phyloP scores from a whole-genome alignment of 2,888 invertebrate species.

The Diplolepis rosae region DNA sequence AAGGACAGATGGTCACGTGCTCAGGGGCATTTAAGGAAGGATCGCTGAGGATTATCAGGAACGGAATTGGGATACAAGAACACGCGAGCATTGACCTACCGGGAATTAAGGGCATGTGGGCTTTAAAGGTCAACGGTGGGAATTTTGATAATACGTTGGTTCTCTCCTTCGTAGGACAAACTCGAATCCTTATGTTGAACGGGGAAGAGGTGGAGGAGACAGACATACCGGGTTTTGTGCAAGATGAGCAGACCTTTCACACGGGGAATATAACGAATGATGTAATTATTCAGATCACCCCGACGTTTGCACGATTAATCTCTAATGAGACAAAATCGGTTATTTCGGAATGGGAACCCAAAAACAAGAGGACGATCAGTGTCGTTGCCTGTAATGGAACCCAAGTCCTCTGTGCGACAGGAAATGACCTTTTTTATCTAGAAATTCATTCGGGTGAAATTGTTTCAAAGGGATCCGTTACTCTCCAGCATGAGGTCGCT shows the following conservation, averaged over 20 bases:
- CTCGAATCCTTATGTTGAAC: constrained; percentile 89
- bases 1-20: constrained; percentile 98
- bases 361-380: constrained; percentile 84
- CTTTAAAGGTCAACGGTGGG: constrained; percentile 80
- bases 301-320: constrained; percentile 83
- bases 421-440: constrained; percentile 89
- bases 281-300: constrained; percentile 87
- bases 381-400: constrained; percentile 88
- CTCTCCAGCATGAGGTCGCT: constrained; percentile 95
- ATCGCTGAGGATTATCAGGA: constrained; percentile 95
- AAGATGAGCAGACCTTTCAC: constrained; percentile 94
- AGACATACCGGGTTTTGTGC: constrained; percentile 92
- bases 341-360: constrained; percentile 83
- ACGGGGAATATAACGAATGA: constrained; percentile 92
- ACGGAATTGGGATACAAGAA: constrained; percentile 99
- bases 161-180: constrained; percentile 97
- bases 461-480: constrained; percentile 79
- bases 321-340: constrained; percentile 80
- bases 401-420: constrained; percentile 89
- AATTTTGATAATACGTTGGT: constrained; percentile 91
- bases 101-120: constrained; percentile 99
- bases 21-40: constrained; percentile 99
- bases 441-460: constrained; percentile 81
- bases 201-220: constrained; percentile 99
- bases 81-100: constrained; percentile 97